Conservation (phyloP, 2,888 invertebrate species). For the Eupithecia exiguata region DNA sequence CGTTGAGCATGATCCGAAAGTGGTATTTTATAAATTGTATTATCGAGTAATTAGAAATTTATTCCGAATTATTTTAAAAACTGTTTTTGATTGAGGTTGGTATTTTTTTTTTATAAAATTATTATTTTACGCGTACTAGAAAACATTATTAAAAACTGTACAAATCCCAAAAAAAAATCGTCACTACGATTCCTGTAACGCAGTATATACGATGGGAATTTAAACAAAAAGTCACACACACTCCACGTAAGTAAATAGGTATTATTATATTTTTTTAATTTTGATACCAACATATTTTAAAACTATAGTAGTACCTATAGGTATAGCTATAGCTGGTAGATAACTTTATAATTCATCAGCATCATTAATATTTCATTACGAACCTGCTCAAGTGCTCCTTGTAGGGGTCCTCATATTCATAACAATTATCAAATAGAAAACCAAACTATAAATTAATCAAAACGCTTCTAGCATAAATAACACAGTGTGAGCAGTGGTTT, state of each 20-base stretch:
- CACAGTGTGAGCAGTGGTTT: conserved; percentile 5
- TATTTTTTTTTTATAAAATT: too few relatives aligned
- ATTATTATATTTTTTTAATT: too few relatives aligned
- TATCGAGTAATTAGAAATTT: too few relatives aligned
- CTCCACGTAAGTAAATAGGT: too few relatives aligned
- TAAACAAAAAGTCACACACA: not conserved
- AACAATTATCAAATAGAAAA: not conserved
- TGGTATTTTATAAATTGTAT: too few relatives aligned
- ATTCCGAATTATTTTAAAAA: too few relatives aligned
- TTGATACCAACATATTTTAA: not conserved
- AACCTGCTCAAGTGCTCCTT: not conserved
- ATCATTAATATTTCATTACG: not conserved
- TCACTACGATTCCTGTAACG: not conserved
- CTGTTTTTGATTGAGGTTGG: too few relatives aligned
- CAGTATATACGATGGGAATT: not conserved
- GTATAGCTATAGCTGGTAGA: too few relatives aligned
- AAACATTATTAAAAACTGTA: not conserved
- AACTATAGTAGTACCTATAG: too few relatives aligned
- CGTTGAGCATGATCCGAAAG: too few relatives aligned
- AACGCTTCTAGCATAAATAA: not conserved
- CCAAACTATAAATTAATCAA: not conserved
- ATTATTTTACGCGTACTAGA: not conserved
- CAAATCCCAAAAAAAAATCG: not conserved
- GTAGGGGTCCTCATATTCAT: not conserved
- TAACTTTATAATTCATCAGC: not conserved